Conservation (phyloP, 2,797 vertebrate genomes). For the Serranus cabrilla region DNA sequence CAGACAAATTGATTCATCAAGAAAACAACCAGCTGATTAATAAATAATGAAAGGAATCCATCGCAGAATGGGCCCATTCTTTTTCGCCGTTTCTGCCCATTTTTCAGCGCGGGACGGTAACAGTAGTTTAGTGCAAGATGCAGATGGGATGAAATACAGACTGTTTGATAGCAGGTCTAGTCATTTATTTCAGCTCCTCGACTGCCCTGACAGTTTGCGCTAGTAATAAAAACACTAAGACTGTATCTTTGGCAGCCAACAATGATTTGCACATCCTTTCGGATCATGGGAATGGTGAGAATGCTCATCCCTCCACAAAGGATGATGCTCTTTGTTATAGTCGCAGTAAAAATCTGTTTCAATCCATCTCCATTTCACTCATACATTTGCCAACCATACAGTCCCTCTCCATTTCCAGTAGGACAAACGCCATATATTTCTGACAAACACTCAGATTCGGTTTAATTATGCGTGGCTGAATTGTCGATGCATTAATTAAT, state of each 20-base stretch:
- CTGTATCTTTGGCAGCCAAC: constrained; percentile 62
- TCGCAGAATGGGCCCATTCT: neutral
- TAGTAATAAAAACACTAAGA: constrained; percentile 67
- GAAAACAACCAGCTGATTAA: neutral
- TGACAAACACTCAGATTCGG: constrained; percentile 46
- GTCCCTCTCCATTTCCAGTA: constrained; percentile 45
- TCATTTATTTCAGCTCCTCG: constrained; percentile 56
- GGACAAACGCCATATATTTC: constrained; percentile 56
- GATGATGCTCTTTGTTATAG: constrained; percentile 46
- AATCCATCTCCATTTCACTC: constrained; percentile 51
- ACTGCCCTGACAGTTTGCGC: constrained; percentile 58
- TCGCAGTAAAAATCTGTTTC: constrained; percentile 46
- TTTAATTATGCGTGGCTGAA: constrained; percentile 72
- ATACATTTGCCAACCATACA: constrained; percentile 29
- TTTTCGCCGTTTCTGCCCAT: neutral
- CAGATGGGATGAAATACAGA: constrained; percentile 62
- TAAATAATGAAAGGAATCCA: neutral
- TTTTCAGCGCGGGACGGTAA: neutral
- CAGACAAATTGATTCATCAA: neutral
- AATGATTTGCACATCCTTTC: constrained; percentile 61
- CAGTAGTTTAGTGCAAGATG: constrained; percentile 26
- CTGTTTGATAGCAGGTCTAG: constrained; percentile 53
- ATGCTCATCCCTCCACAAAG: constrained; percentile 36
- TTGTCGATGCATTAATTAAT: constrained; percentile 74
- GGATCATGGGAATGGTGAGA: constrained; percentile 47